Evolutionary conservation across 1,140 invertebrate genomes (phyloP).

Genomic region (Nasonia giraulti): DNA sequence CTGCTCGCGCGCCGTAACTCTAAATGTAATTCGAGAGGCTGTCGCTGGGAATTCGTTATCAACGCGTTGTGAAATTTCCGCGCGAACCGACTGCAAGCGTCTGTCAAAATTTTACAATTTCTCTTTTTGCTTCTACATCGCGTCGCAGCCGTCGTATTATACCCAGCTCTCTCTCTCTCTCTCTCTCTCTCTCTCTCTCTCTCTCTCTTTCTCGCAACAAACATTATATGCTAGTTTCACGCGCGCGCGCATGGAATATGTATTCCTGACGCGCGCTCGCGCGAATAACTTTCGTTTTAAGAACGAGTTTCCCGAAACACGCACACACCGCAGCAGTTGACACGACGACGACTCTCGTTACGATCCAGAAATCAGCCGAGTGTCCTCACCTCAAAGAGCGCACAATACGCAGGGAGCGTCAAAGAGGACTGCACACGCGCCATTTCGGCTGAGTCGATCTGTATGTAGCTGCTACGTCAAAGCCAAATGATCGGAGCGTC

Average conservation of each 20-base stretch:
- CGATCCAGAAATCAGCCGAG: neutral
- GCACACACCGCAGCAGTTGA: neutral
- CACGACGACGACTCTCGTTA: neutral
- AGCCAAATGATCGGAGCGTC: constrained; percentile 44
- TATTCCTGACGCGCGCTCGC: neutral
- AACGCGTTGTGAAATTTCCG: neutral
- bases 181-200: too few relatives aligned
- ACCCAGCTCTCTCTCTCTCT: too few relatives aligned
- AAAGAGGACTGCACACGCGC: neutral
- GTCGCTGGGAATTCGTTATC: neutral
- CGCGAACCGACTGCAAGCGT: neutral
- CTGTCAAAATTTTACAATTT: neutral
- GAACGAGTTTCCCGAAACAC: constrained; percentile 17
- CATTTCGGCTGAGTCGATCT: neutral
- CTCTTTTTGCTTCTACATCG: neutral
- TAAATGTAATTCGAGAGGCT: neutral
- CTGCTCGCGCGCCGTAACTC: neutral
- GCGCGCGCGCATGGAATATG: neutral
- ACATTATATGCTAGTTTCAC: neutral
- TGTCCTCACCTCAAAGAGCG: neutral
- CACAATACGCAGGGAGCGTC: neutral
- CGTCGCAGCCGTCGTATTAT: too few relatives aligned
- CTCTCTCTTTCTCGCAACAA: neutral
- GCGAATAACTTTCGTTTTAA: constrained; percentile 12
- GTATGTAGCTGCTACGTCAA: constrained; percentile 38